phyloP scores from a whole-genome alignment of 2,888 invertebrate genomes.

The Pecten maximus region DNA sequence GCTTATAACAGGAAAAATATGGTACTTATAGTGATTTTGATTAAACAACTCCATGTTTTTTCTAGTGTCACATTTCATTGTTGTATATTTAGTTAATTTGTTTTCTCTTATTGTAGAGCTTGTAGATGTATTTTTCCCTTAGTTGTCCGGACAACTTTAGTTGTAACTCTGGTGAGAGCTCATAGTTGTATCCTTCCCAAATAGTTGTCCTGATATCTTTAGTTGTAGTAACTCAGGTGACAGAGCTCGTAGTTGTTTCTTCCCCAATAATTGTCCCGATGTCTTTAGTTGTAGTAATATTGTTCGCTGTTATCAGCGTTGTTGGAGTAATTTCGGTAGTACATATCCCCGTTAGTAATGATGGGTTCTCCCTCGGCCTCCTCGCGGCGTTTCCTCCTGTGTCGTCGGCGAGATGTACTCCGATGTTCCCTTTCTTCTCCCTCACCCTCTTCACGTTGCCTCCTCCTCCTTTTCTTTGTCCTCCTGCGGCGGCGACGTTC shows the following conservation, averaged over 20 bases:
- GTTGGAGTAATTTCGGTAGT: neutral
- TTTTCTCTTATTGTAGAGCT: too few species aligned
- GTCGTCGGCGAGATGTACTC: neutral
- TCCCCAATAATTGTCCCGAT: neutral
- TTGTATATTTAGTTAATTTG: too few species aligned
- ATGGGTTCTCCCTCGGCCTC: neutral
- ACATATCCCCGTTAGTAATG: neutral
- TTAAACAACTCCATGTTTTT: too few species aligned
- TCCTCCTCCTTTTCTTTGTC: slow-evolving; percentile 9
- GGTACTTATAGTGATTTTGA: too few species aligned
- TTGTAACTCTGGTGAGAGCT: neutral
- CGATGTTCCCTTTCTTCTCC: slow-evolving; percentile 4
- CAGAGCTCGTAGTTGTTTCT: too few species aligned
- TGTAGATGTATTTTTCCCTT: too few species aligned
- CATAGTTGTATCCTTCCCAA: neutral
- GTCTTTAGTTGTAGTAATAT: neutral
- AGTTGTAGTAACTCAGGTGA: neutral
- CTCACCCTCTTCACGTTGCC: neutral
- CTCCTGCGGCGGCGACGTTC: slow-evolving; percentile 5
- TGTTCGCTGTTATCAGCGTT: slow-evolving; percentile 6
- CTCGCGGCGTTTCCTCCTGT: neutral
- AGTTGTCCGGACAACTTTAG: too few species aligned
- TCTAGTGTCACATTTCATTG: too few species aligned
- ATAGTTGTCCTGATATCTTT: neutral
- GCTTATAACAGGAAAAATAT: too few species aligned